These are phyloP conservation scores for Adoxophyes honmai DNA, from an alignment of 1,140 invertebrate species.

Conservation along the genomic window DNA sequence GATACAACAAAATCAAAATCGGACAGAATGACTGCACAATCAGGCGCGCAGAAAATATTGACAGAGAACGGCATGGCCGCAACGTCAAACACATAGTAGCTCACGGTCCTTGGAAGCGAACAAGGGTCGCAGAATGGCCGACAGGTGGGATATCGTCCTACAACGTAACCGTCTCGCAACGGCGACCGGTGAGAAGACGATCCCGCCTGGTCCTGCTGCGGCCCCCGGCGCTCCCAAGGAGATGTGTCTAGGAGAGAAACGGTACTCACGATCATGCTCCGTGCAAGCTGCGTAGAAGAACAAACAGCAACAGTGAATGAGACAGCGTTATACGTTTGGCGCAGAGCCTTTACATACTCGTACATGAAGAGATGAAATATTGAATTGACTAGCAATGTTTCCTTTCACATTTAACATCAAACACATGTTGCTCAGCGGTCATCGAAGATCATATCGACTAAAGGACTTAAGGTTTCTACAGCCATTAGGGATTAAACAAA, in stretches of 20 bases:
- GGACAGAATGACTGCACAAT: neutral
- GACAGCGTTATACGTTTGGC: constrained; percentile 51
- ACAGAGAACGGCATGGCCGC: neutral
- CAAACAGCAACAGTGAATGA: constrained; percentile 76
- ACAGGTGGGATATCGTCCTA: neutral
- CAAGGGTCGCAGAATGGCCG: neutral
- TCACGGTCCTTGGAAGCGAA: constrained; percentile 1
- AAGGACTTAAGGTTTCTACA: neutral
- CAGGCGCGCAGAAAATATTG: constrained; percentile 3
- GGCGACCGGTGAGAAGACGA: neutral
- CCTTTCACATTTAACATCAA: constrained; percentile 28
- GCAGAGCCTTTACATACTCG: constrained; percentile 29
- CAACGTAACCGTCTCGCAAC: neutral
- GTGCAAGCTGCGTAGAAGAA: constrained; percentile 84
- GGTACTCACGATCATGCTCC: constrained; percentile 90
- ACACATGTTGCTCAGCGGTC: constrained; percentile 16
- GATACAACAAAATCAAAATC: neutral
- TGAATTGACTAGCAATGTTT: constrained; percentile 24
- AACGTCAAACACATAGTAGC: too few relatives aligned
- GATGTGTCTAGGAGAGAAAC: constrained; percentile 41
- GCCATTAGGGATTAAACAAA: too few relatives aligned
- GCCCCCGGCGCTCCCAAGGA: constrained; percentile 1
- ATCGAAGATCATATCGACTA: neutral
- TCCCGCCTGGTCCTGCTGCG: neutral
- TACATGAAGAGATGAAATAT: constrained; percentile 31